Conservation (phyloP, 2,797 vertebrate species). For the Onychomys leucogaster region DNA sequence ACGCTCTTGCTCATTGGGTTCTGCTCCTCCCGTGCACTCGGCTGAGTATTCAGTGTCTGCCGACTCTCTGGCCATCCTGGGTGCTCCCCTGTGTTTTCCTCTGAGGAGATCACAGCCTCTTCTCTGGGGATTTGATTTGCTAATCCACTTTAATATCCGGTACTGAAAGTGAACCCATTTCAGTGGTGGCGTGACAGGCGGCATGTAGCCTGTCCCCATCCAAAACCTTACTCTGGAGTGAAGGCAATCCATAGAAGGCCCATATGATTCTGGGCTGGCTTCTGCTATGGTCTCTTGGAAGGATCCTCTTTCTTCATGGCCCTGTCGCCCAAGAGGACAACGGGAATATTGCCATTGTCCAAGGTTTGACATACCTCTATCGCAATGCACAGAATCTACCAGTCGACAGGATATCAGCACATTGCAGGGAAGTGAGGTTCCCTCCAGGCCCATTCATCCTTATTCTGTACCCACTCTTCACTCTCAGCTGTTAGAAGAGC, state of each 20-base stretch:
- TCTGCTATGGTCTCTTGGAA: neutral
- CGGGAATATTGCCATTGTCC: rapidly evolving
- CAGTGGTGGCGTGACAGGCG: rapidly evolving
- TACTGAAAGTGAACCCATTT: neutral
- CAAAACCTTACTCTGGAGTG: neutral
- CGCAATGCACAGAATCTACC: rapidly evolving
- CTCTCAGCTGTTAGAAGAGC: neutral
- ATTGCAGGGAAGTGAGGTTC: neutral
- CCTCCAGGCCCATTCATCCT: neutral
- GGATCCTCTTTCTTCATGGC: neutral
- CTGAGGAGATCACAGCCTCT: neutral
- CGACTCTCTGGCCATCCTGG: neutral
- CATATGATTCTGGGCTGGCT: rapidly evolving
- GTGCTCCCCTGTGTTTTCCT: neutral
- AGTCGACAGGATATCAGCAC: rapidly evolving
- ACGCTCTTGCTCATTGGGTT: rapidly evolving
- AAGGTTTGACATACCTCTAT: neutral
- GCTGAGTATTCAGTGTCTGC: neutral
- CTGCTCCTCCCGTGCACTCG: rapidly evolving
- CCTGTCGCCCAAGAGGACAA: neutral
- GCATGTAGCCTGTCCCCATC: neutral
- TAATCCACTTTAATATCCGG: neutral
- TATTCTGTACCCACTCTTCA: neutral
- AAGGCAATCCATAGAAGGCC: rapidly evolving
- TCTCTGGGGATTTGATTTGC: neutral